These are phyloP conservation scores for Phasianus colchicus DNA, from an alignment of 2,113 vertebrate species.

Conservation along the genomic window DNA sequence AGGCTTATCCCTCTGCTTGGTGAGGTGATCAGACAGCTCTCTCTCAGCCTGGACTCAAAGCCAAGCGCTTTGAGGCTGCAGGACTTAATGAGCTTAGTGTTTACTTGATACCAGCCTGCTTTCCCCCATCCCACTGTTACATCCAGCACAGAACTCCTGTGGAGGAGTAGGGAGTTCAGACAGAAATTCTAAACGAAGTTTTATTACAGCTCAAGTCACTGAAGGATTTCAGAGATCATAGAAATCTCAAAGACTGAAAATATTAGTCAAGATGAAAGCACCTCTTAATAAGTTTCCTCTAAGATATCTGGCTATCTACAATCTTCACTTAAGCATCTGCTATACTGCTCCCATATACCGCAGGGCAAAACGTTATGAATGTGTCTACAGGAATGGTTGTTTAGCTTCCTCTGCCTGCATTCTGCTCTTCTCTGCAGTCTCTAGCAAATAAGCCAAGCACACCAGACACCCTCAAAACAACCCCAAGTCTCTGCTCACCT, in stretches of 20 bases:
- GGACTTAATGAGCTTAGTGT: not conserved
- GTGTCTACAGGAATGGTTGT: not conserved
- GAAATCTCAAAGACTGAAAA: slow-evolving; percentile 38
- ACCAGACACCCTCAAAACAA: not conserved
- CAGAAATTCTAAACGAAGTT: slow-evolving; percentile 40
- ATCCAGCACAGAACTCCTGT: slow-evolving; percentile 1
- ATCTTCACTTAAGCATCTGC: slow-evolving; percentile 10
- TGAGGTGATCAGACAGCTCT: slow-evolving; percentile 3
- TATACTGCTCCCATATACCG: not conserved
- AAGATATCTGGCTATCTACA: slow-evolving; percentile 22
- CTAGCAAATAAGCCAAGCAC: not conserved
- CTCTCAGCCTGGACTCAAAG: not conserved
- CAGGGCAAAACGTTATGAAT: not conserved
- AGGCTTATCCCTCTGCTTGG: not conserved
- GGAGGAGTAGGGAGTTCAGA: not conserved
- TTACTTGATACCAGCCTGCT: not conserved
- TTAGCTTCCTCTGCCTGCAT: not conserved
- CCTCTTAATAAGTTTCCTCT: slow-evolving; percentile 21
- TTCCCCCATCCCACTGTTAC: not conserved
- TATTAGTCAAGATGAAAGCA: slow-evolving; percentile 52
- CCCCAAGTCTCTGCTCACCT: not conserved
- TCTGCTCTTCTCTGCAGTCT: not conserved
- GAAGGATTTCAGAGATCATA: slow-evolving; percentile 45
- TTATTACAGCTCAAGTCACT: slow-evolving; percentile 35
- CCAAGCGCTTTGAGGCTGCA: not conserved